A percentile compares a stretch with the other conserved stretches of the same genome.
phyloP scores from a whole-genome alignment of 2,113 vertebrate genomes.

The Dicrurus megarhynchus region DNA sequence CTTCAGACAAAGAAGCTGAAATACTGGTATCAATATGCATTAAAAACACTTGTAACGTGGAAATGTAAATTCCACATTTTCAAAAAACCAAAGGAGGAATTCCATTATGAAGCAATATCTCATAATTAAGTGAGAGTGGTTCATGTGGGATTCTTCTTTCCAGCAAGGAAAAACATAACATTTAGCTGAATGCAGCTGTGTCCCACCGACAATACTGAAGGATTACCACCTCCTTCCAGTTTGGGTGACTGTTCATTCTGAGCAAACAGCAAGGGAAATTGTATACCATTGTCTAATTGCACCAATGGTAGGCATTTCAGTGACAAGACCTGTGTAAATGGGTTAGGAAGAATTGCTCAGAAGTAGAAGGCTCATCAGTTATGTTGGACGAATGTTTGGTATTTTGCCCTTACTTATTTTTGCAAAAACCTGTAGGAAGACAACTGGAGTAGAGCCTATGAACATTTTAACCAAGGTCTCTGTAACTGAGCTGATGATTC shows the following conservation, averaged over 20 bases:
- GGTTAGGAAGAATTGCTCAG: not conserved
- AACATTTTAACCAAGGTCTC: not conserved
- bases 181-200: not conserved
- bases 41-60: not conserved
- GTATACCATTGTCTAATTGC: not conserved
- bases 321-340: not conserved
- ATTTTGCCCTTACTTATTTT: not conserved
- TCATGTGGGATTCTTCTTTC: not conserved
- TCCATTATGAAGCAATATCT: not conserved
- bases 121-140: not conserved
- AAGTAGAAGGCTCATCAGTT: not conserved
- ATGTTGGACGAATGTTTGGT: not conserved
- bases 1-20: not conserved
- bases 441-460: not conserved
- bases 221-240: not conserved
- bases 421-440: not conserved
- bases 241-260: not conserved
- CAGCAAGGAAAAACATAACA: not conserved
- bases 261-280: not conserved
- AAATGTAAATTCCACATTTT: not conserved
- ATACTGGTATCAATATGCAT: not conserved
- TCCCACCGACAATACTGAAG: not conserved
- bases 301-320: not conserved
- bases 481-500: not conserved
- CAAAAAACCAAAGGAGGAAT: not conserved